Conservation (phyloP, 2,797 vertebrate species). For the Coranthus polyacanthus region DNA sequence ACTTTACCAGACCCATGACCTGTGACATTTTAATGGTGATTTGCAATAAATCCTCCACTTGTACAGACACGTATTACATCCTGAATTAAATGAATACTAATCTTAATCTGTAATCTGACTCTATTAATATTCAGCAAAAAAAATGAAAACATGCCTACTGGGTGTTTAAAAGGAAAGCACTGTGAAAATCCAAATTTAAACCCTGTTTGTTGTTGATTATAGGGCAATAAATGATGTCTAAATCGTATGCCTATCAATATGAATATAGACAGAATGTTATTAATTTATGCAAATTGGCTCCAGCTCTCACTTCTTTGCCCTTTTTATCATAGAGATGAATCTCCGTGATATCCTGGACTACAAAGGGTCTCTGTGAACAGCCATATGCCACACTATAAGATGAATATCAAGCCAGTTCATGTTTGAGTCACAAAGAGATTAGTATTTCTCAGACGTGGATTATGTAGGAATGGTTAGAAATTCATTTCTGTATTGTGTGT, state of each 20-base stretch:
- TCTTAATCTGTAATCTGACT: constrained; percentile 34
- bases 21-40: constrained; percentile 40
- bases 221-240: background rate
- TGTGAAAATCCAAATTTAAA: background rate
- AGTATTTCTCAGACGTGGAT: constrained; percentile 21
- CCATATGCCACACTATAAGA: constrained; percentile 13
- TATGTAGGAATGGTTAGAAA: no score
- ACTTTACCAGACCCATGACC: constrained; percentile 22
- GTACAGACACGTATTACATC: background rate
- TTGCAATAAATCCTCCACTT: constrained; percentile 52
- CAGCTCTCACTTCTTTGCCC: rapidly evolving
- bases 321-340: constrained; percentile 33
- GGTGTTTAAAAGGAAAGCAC: no score
- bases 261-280: constrained; percentile 1
- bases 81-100: background rate
- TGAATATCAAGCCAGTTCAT: constrained; percentile 19
- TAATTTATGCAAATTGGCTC: constrained; percentile 26
- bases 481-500: background rate
- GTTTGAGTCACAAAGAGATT: constrained; percentile 30
- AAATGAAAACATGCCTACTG: no score
- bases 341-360: constrained; percentile 26
- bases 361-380: no score
- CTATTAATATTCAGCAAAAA: constrained; percentile 11
- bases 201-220: background rate
- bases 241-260: background rate